Percentiles rank a stretch among this genome's conserved stretches.
Evolutionary conservation across 2,113 vertebrate species (phyloP).

Genomic region (Arothron firmamentum): DNA sequence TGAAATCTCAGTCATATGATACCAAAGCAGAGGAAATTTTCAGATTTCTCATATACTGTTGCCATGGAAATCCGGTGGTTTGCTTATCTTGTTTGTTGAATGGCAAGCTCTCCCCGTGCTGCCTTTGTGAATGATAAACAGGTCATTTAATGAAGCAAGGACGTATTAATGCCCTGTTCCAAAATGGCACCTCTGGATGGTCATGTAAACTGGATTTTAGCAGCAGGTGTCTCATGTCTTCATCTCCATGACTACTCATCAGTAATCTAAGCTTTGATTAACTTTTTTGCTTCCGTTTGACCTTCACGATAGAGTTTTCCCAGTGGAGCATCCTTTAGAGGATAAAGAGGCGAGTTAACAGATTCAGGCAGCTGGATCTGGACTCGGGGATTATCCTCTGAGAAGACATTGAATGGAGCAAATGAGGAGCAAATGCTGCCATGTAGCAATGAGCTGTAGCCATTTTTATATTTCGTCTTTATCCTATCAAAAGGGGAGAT

Average conservation of each 20-base stretch:
- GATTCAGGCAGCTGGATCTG: conserved; percentile 25
- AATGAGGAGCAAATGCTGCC: conserved; percentile 8
- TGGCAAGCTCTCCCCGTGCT: background rate
- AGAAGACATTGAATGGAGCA: conserved; percentile 9
- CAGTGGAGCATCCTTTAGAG: conserved; percentile 10
- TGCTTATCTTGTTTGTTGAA: conserved; percentile 1
- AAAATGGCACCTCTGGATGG: background rate
- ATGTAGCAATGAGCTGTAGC: background rate
- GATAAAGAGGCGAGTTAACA: conserved; percentile 15
- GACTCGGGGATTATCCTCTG: conserved; percentile 31
- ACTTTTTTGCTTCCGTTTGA: conserved; percentile 16
- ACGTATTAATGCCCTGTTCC: background rate
- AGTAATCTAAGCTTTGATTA: background rate
- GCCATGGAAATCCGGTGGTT: background rate
- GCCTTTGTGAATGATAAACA: background rate
- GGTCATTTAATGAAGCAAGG: background rate
- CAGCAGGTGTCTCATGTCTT: background rate
- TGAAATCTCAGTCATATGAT: background rate
- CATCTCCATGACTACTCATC: background rate
- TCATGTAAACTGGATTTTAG: background rate
- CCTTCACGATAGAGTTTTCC: conserved; percentile 18
- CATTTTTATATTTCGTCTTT: conserved; percentile 2
- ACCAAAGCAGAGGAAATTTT: background rate
- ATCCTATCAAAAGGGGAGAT: conserved; percentile 3
- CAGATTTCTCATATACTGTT: background rate